Evolutionary conservation across 2,888 invertebrate species (phyloP), one percentile per base, ranked within the genome.

Genomic region (Fragum sueziense): DNA sequence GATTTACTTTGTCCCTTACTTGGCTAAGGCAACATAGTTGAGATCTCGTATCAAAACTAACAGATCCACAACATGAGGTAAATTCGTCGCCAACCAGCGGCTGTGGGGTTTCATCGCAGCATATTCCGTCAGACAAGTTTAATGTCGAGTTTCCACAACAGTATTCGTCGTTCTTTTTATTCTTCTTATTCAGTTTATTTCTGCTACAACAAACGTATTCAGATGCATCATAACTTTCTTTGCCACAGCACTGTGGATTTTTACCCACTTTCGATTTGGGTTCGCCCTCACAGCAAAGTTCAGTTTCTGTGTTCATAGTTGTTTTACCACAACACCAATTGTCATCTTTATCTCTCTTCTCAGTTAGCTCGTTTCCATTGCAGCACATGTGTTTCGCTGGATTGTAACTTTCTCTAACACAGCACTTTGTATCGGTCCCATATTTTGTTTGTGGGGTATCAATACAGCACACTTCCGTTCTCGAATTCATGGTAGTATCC

Each of bases 291-390:
- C 80, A 80, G 31, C 80, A 80, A 0, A 76, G 51, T 6, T 80
- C 74, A 27, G 17, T 69, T 9, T 25, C 54, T 3, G 77, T 77
- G 31, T 80, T 74, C 57, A 71, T 74, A n/a, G 80, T 80, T 17
- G 67, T 59, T 65, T 73, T 57, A 3, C 76, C 80, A 65, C 80
- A 80, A 61, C 80, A 80, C 76, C 76, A 80, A 37, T 76, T 70
- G 17, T 80, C 76, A n/a, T 67, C 33, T n/a, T 17, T 37, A 27
- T 74, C 31, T 6, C 52, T 27, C 34, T 80, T 80, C 6, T 65
- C 27, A 31, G 31, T 33, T 2, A 76, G 25, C 33, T 62, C 51
- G 9, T 57, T 41, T 29, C 76, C 70, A 47, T 76, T 54, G 65
- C 76, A 76, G 33, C 80, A 80, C 29, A 80, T 34, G 4, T 59